Percentiles rank a stretch among this genome's conserved stretches.
Evolutionary conservation across 2,113 vertebrate species (phyloP).

Genomic region (Tetrao urogallus): DNA sequence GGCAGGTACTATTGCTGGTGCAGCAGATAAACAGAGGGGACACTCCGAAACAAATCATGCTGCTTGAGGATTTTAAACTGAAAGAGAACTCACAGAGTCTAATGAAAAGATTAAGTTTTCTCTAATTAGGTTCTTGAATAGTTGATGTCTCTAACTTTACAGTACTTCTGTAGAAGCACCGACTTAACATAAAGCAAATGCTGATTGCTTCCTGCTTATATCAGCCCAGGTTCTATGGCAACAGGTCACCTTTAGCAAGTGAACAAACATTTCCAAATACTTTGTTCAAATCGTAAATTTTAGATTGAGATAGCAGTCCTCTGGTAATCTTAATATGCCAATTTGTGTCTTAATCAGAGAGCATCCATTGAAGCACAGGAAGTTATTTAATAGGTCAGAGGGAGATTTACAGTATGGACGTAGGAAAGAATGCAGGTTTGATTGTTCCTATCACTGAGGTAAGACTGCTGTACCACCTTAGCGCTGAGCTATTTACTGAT

Average conservation of each 20-base stretch:
- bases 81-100: not conserved
- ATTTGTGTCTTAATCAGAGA: not conserved
- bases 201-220: not conserved
- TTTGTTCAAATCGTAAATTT: not conserved
- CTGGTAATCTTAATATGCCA: not conserved
- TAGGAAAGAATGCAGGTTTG: not conserved
- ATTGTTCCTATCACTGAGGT: not conserved
- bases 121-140: too few species aligned
- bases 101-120: not conserved
- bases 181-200: not conserved
- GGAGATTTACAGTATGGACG: not conserved
- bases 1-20: not conserved
- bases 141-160: too few species aligned
- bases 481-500: constrained; percentile 44
- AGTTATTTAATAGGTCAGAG: not conserved
- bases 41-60: not conserved
- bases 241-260: not conserved
- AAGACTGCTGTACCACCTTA: constrained; percentile 20
- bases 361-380: not conserved
- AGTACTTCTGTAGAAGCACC: not conserved
- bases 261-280: constrained; percentile 1
- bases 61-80: not conserved
- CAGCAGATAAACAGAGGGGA: not conserved
- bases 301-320: not conserved
- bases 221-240: not conserved